A percentile compares a stretch with the other conserved stretches of the same genome.
These are phyloP conservation scores for Hepsetus odoe DNA, from an alignment of 2,113 vertebrate species.

Conservation along the genomic window DNA sequence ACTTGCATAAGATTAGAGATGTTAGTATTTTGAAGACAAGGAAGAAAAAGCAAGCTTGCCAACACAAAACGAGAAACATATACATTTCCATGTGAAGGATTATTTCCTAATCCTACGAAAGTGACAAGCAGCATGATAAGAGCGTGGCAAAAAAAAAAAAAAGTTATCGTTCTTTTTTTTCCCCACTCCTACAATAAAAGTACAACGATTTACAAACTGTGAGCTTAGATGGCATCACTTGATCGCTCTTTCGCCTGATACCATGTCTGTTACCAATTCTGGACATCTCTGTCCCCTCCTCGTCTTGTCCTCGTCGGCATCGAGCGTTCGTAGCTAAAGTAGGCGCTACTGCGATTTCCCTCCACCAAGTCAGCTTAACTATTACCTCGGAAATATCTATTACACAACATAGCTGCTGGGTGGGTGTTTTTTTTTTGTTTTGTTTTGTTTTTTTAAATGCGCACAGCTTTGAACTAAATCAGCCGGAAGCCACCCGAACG, in stretches of 20 bases:
- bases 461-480: constrained; percentile 22
- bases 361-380: not conserved
- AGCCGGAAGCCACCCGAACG: constrained; percentile 39
- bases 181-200: constrained; percentile 31
- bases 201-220: constrained; percentile 53
- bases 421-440: not conserved
- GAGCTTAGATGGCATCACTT: constrained; percentile 54
- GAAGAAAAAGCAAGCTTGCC: constrained; percentile 21
- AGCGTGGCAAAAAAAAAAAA: constrained; percentile 63
- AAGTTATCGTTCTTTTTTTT: constrained; percentile 3
- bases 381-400: constrained; percentile 9
- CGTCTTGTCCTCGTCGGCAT: not conserved
- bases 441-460: too few relatives aligned
- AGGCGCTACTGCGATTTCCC: not conserved
- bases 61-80: constrained; percentile 35
- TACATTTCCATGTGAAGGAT: constrained; percentile 52
- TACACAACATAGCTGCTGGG: constrained; percentile 1
- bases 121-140: constrained; percentile 66
- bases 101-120: constrained; percentile 59
- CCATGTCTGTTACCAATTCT: not conserved
- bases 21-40: constrained; percentile 41
- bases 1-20: constrained; percentile 64
- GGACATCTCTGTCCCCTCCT: too few relatives aligned
- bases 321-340: not conserved
- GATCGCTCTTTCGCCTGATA: not conserved